Base-by-base conservation (phyloP, 1,140 invertebrate species). In the Monochamus saltuarius region DNA sequence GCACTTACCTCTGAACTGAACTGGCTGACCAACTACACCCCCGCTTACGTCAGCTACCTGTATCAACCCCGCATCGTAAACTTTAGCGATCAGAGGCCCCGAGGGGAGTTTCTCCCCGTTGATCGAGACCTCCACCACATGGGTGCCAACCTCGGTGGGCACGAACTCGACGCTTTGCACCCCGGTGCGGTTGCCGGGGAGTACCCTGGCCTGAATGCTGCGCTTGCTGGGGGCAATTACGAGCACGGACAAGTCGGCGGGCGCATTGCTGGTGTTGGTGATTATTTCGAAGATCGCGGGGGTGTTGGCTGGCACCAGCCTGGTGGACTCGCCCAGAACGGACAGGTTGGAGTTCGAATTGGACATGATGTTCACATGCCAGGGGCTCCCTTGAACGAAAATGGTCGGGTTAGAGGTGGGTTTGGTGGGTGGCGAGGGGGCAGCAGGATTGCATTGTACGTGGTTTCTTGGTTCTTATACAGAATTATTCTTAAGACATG, bases 41-140 rank as follows among this genome's bases (percentile, higher is more conserved):
- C 92, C 92, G 75, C 88, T 90, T 43, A 97, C 90, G 78, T 97
- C 94, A 38, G 91, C 90, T 61, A 97, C 91, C 81, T 90, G 87
- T 71, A 97, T 96, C 45, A 95, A 83, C 63, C 89, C 90, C 62
- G 92, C 87, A 78, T 96, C 93, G 77, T 96, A 97, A 51, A 94
- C 94, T 83, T 96, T 96, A 64, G 91, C 92, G 54, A 94, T 85
- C 43, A 95, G 83, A 13, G 92, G 91, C 43, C 90, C 91, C 59
- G 87, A 89, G 68, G 89, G 87, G 62, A 95, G 79, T 79, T 93
- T 92, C 74, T 91, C 89, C 61, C 92, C 92, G 64, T 86, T 89
- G 52, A 94, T 89, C 61, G 85, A 84, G 9, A 83, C 80, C 78
- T 96, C 93, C 63, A 96, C 88, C 29, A 94, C 81, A 75, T 95